Evolutionary conservation across 35 echinoderm and acorn worm genomes (phyloP).

Genomic region (Ophiothrix spiculata): DNA sequence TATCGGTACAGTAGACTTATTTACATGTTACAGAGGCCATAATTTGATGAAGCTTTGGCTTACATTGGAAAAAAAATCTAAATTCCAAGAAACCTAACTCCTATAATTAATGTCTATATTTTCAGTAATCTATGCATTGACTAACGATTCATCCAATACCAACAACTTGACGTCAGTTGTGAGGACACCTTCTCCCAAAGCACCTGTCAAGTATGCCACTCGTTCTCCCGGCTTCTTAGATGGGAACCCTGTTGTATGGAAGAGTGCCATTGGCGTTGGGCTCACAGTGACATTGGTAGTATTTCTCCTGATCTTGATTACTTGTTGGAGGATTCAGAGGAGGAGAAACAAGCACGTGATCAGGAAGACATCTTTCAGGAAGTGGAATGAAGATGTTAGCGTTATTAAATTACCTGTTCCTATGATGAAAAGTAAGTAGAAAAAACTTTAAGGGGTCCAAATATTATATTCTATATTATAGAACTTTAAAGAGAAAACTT

Average conservation of each 20-base stretch:
- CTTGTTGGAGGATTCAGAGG: background rate
- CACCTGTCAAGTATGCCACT: background rate
- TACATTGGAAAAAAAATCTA: too few relatives aligned
- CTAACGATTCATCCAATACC: background rate
- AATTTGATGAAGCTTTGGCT: too few relatives aligned
- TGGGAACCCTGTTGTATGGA: background rate
- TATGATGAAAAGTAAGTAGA: background rate
- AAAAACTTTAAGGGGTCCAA: too few relatives aligned
- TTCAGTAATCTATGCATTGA: background rate
- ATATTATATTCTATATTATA: too few relatives aligned
- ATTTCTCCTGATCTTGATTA: background rate
- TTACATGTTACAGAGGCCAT: too few relatives aligned
- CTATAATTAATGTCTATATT: background rate
- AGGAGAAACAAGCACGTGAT: background rate
- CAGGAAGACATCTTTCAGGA: background rate
- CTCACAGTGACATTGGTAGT: background rate
- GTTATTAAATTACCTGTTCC: background rate
- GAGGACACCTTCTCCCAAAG: background rate
- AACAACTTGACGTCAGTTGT: too few relatives aligned
- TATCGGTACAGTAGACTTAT: too few relatives aligned
- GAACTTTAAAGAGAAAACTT: too few relatives aligned
- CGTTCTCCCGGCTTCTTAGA: background rate
- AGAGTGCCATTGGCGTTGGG: background rate
- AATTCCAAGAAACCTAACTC: too few relatives aligned
- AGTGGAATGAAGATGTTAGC: background rate